A percentile compares a stretch with the other conserved stretches of the same genome.
These are phyloP conservation scores for Corvus hawaiiensis DNA, from an alignment of 2,113 vertebrate genomes.

Conservation along the genomic window DNA sequence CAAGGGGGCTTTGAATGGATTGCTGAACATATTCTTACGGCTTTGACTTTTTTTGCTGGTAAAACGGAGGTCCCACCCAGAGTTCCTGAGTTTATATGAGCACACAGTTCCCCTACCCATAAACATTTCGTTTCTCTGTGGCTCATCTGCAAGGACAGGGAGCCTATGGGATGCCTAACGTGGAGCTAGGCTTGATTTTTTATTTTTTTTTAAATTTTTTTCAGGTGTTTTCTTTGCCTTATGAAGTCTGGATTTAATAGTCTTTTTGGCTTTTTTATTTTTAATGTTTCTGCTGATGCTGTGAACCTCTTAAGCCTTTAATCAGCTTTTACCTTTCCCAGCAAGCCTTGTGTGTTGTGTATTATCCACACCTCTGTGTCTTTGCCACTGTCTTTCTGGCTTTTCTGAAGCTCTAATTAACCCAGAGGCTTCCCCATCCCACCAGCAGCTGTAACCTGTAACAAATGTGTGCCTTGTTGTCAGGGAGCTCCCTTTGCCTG, in stretches of 20 bases:
- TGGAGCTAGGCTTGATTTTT: background rate
- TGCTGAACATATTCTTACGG: background rate
- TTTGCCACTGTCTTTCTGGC: background rate
- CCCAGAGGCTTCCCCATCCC: background rate
- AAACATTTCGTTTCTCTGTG: background rate
- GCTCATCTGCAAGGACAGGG: background rate
- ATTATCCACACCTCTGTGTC: background rate
- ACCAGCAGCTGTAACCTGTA: conserved; percentile 14
- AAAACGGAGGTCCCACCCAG: background rate
- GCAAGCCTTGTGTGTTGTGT: background rate
- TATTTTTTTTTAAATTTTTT: background rate
- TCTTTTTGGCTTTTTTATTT: background rate
- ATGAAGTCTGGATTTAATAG: background rate
- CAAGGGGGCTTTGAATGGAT: background rate
- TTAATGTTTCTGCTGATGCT: background rate
- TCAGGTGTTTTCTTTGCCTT: background rate
- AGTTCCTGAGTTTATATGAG: background rate
- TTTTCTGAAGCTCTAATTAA: conserved; percentile 18
- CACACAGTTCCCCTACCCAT: background rate
- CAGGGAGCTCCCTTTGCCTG: background rate
- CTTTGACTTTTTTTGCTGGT: background rate
- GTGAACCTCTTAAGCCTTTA: background rate
- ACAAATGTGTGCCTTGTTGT: conserved; percentile 46
- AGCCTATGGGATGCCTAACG: background rate
- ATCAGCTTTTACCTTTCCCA: conserved; percentile 15